Evolutionary conservation across 2,888 invertebrate genomes (phyloP).

Genomic region (Macrosoma leucophasiata): DNA sequence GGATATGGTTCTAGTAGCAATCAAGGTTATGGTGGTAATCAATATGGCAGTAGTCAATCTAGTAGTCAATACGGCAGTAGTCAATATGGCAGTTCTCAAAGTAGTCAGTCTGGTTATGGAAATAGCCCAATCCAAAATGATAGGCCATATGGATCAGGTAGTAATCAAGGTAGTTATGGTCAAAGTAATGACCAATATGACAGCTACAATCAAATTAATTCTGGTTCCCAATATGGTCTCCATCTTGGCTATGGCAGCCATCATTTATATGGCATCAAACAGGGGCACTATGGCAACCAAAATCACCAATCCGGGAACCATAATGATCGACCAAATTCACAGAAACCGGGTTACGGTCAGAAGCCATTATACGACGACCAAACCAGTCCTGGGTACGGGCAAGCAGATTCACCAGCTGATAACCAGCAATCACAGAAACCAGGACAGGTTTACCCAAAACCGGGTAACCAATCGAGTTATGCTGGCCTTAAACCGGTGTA

Average conservation of each 20-base stretch:
- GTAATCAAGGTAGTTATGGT: no score
- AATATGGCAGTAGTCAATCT: conserved; percentile 8
- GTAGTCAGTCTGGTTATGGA: conserved; percentile 15
- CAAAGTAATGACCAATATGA: conserved; percentile 8
- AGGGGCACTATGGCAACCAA: neutral
- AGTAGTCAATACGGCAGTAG: conserved; percentile 11
- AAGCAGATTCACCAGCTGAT: conserved; percentile 1
- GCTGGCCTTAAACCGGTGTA: conserved; percentile 63
- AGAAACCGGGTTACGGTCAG: conserved; percentile 12
- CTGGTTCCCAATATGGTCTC: conserved; percentile 6
- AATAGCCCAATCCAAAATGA: conserved; percentile 16
- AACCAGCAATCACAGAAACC: conserved; percentile 7
- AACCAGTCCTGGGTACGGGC: conserved; percentile 2
- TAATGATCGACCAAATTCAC: conserved; percentile 5
- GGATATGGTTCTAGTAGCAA: no score
- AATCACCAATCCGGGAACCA: neutral
- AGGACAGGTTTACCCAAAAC: conserved; percentile 6
- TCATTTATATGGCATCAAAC: conserved; percentile 11
- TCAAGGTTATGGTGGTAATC: conserved; percentile 1
- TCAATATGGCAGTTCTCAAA: conserved; percentile 14
- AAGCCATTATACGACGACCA: conserved; percentile 4
- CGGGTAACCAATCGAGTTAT: conserved; percentile 8
- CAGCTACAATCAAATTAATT: conserved; percentile 3
- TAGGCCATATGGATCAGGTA: conserved; percentile 7
- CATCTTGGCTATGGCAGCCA: conserved; percentile 5